Evolutionary conservation across 2,888 invertebrate genomes (phyloP).

Genomic region (Leptinotarsa tumamoca): DNA sequence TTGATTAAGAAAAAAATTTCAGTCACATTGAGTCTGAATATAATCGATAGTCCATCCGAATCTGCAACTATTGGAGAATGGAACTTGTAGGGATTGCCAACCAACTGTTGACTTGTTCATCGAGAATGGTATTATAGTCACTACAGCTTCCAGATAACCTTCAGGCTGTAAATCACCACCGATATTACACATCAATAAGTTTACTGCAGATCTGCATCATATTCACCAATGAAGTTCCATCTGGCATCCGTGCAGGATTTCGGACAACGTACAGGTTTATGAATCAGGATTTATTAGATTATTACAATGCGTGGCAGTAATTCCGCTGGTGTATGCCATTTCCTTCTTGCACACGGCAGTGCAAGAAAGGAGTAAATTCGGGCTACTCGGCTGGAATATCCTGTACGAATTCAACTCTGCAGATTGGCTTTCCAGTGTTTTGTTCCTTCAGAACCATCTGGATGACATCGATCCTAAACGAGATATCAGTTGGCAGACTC

Average conservation of each 20-base stretch:
- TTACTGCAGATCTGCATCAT: conserved; percentile 87
- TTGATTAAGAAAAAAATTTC: conserved; percentile 80
- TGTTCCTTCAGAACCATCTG: conserved; percentile 88
- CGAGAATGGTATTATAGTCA: conserved; percentile 92
- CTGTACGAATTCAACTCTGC: conserved; percentile 92
- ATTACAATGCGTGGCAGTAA: conserved; percentile 83
- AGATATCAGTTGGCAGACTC: conserved; percentile 81
- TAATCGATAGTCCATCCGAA: conserved; percentile 83
- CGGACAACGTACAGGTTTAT: conserved; percentile 85
- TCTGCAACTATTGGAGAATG: conserved; percentile 90
- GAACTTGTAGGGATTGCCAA: conserved; percentile 90
- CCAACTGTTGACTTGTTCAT: conserved; percentile 91
- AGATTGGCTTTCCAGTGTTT: conserved; percentile 87
- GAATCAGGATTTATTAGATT: conserved; percentile 87
- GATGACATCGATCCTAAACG: conserved; percentile 83
- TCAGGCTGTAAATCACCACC: conserved; percentile 89
- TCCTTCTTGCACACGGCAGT: conserved; percentile 90
- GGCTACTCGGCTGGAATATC: conserved; percentile 92
- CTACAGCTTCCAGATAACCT: conserved; percentile 85
- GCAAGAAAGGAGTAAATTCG: conserved; percentile 87
- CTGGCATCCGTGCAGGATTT: conserved; percentile 86
- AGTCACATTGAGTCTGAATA: conserved; percentile 79
- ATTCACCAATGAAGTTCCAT: conserved; percentile 90
- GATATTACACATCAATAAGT: conserved; percentile 86
- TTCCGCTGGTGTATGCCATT: conserved; percentile 84